These are phyloP conservation scores for Lepidostoma basale DNA, from an alignment of 1,140 invertebrate species.

Conservation along the genomic window DNA sequence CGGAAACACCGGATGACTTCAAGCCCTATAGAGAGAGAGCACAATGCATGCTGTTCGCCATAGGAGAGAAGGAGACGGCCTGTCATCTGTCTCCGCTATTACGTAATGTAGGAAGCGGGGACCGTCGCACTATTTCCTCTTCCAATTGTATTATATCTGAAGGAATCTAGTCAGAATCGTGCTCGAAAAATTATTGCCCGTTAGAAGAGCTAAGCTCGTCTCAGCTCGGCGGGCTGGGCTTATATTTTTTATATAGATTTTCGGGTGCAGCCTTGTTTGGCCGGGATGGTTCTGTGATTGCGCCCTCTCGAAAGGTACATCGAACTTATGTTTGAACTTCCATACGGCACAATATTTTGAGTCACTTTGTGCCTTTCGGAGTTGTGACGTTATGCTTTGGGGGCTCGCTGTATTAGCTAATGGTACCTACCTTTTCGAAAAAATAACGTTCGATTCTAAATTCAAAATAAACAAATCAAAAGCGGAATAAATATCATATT, in stretches of 20 bases:
- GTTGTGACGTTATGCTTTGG: no score
- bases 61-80: neutral
- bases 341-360: no score
- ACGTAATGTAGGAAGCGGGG: neutral
- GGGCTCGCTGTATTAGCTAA: no score
- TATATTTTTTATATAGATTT: no score
- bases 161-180: slow-evolving; percentile 6
- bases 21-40: neutral
- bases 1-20: neutral
- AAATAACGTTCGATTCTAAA: no score
- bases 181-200: neutral
- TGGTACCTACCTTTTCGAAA: no score
- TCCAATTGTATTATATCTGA: neutral
- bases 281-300: neutral
- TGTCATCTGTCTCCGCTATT: slow-evolving; percentile 7
- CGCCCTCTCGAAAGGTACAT: neutral
- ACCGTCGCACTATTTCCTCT: neutral
- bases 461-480: no score
- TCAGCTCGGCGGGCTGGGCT: neutral
- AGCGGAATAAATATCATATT: no score
- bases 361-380: no score
- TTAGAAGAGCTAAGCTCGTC: neutral
- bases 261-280: neutral
- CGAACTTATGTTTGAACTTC: neutral
- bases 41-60: neutral